Conservation (phyloP, 2,113 vertebrate genomes). For the Fregata magnificens region DNA sequence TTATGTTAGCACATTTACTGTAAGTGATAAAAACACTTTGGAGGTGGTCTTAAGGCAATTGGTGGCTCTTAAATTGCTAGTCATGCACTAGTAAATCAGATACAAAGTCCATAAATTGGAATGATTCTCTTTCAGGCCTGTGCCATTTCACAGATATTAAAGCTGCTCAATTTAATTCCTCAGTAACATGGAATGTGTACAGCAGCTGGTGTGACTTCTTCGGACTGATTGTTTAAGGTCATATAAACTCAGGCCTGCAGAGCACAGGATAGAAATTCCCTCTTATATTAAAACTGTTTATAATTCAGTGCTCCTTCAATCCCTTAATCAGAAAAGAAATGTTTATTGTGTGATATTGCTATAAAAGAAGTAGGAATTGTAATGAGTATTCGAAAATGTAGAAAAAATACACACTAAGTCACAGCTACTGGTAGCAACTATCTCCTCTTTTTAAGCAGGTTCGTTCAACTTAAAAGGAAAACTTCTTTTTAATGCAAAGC, state of each 20-base stretch:
- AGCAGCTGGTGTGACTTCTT: slow-evolving; percentile 56
- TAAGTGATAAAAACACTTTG: slow-evolving; percentile 62
- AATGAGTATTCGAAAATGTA: slow-evolving; percentile 19
- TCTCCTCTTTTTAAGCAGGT: slow-evolving; percentile 22
- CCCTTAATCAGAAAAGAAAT: slow-evolving; percentile 5
- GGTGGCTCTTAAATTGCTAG: slow-evolving; percentile 28
- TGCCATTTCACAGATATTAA: slow-evolving; percentile 53
- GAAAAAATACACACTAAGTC: neutral
- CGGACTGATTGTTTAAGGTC: slow-evolving; percentile 39
- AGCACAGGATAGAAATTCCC: neutral
- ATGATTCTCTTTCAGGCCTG: slow-evolving; percentile 27
- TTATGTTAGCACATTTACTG: slow-evolving; percentile 61
- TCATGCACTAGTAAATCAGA: slow-evolving; percentile 49
- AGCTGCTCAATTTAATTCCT: slow-evolving; percentile 45
- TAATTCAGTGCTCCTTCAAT: slow-evolving; percentile 24
- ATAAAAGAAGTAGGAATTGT: slow-evolving; percentile 31
- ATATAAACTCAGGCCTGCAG: slow-evolving; percentile 21
- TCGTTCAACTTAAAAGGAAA: slow-evolving; percentile 19
- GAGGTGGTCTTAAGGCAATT: slow-evolving; percentile 62
- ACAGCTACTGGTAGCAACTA: neutral
- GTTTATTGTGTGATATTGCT: neutral
- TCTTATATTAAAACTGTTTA: slow-evolving; percentile 36
- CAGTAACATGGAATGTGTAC: slow-evolving; percentile 39
- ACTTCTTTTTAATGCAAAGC: slow-evolving; percentile 6
- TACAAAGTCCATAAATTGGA: slow-evolving; percentile 38